Conservation (phyloP, 2,113 vertebrate genomes). For the Cynoglossus semilaevis region DNA sequence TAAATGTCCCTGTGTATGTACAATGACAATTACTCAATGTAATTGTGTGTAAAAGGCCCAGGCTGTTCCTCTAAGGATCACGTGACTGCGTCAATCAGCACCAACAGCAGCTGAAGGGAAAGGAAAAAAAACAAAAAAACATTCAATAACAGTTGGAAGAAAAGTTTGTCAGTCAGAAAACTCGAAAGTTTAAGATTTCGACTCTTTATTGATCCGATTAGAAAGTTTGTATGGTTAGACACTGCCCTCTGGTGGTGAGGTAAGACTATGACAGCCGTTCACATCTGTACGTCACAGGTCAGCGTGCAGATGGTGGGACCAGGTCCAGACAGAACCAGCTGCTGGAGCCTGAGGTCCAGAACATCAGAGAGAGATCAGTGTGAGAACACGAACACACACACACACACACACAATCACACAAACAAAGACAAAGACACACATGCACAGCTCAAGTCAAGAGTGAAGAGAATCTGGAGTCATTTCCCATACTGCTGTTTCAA, state of each 20-base stretch:
- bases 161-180: too few species aligned
- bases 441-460: too few species aligned
- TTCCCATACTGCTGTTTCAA: too few species aligned
- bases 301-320: neutral
- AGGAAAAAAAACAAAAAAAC: neutral
- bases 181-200: neutral
- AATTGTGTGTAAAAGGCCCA: too few species aligned
- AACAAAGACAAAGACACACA: too few species aligned
- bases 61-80: conserved; percentile 16
- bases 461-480: too few species aligned
- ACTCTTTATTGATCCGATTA: neutral
- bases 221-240: too few species aligned
- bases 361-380: conserved; percentile 15
- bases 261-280: neutral
- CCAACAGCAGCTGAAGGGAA: conserved; percentile 16
- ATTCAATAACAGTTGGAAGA: neutral
- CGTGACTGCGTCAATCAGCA: conserved; percentile 20
- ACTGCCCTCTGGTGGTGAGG: neutral
- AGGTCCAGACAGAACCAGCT: conserved; percentile 55
- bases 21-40: conserved; percentile 15
- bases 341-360: conserved; percentile 9
- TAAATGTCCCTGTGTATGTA: neutral
- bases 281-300: neutral
- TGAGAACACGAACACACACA: neutral
- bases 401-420: too few species aligned